Base-by-base conservation (phyloP, 2,113 vertebrate genomes). In the Tragelaphus strepsiceros region DNA sequence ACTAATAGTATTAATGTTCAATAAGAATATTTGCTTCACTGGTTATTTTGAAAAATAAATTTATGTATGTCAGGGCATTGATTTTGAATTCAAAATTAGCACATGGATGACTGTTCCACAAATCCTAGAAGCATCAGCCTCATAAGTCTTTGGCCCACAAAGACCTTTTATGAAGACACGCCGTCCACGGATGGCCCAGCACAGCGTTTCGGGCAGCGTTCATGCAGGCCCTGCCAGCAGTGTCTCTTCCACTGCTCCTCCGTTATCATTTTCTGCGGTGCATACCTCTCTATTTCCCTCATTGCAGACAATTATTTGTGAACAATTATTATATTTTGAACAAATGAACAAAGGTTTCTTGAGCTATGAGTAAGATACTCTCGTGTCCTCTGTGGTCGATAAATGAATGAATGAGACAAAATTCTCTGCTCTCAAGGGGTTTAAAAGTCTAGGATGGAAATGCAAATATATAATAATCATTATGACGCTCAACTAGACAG, bases 121-220 rank as follows among this genome's bases (percentile, higher is more conserved):
- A 64, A 84, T 43, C 3, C n/a, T 4, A 12, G 59, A 39, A 30
- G 1, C 22, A 1, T 26, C 22, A 16, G 1, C 35, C 30, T 88
- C 22, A 2, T 53, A 28, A 56, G 28, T 17, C 17, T 61, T 90
- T 30, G 5, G 2, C 22, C 7, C 21, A 17, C 8, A n/a, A 14
- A 90, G 32, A 22, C 2, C 5, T n/a, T 32, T 62, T 2, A 2
- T 19, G 32, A 32, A 32, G 6, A n/a, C 13, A 0, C 3, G 0
- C 6, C 9, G 22, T 7, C 7, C 6, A 1, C 0, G 8, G n/a
- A 12, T 0, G 14, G 61, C 58, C 43, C 39, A 6, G 17, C 22
- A 17, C n/a, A 22, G 5, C 0, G 28, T 19, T 35, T 53, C 39
- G 16, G 19, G 11, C 0, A 1, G n/a, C 1, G 19, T 1, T 26